A percentile compares a stretch with the other conserved stretches of the same genome.
These are phyloP conservation scores for Bufo gargarizans DNA, from an alignment of 2,113 vertebrate species.

Conservation along the genomic window DNA sequence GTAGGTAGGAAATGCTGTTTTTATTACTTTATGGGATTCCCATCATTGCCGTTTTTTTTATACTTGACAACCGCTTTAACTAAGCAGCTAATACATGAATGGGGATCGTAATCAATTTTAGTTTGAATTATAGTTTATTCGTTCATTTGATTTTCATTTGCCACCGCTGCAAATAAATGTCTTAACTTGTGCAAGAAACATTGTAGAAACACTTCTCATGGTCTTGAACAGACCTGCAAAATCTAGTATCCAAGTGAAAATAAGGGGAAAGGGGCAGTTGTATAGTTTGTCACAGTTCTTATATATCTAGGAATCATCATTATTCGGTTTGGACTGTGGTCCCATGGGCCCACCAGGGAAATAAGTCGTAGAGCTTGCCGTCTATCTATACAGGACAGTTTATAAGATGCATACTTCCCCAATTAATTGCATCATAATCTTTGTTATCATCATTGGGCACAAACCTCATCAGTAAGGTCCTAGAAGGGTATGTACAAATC, in stretches of 20 bases:
- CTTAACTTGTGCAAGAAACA: neutral
- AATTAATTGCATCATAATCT: too few species aligned
- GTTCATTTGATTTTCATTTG: neutral
- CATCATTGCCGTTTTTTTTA: too few species aligned
- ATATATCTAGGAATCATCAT: neutral
- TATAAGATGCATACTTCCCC: too few species aligned
- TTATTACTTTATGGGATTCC: too few species aligned
- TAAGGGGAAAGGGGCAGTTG: neutral
- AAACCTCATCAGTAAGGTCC: too few species aligned
- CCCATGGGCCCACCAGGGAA: too few species aligned
- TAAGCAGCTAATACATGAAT: neutral
- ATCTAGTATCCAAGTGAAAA: neutral
- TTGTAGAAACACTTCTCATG: neutral
- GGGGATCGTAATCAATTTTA: neutral
- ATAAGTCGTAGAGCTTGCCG: neutral
- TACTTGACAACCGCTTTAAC: too few species aligned
- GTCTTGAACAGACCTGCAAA: neutral
- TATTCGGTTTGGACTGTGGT: neutral
- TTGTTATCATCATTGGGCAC: too few species aligned
- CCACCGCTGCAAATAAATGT: neutral
- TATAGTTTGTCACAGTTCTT: neutral
- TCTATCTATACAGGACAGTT: neutral
- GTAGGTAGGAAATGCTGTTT: too few species aligned
- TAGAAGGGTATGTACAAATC: neutral
- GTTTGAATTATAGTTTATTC: neutral